A percentile compares a stretch with the other conserved stretches of the same genome.
phyloP scores from a whole-genome alignment of 2,113 vertebrate species.

The Calyptomena viridis region DNA sequence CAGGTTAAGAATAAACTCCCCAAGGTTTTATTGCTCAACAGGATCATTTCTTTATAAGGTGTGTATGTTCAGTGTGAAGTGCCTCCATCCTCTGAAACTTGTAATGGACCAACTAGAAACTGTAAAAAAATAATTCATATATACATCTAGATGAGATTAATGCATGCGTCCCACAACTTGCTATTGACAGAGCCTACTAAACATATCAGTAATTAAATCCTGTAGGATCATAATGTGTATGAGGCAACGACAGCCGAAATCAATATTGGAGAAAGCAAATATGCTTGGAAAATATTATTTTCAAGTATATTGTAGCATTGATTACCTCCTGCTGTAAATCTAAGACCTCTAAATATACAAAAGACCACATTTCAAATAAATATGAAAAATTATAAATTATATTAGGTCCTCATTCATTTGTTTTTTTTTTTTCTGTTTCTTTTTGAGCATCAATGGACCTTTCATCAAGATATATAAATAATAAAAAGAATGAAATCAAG shows the following conservation, averaged over 20 bases:
- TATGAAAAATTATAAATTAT: background rate
- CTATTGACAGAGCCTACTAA: background rate
- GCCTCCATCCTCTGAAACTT: background rate
- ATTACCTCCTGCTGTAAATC: background rate
- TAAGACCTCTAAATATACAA: background rate
- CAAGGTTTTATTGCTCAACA: background rate
- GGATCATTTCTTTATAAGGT: background rate
- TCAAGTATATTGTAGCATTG: background rate
- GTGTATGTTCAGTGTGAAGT: background rate
- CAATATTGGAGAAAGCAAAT: background rate
- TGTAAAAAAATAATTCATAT: background rate
- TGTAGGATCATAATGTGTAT: background rate
- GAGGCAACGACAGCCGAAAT: background rate
- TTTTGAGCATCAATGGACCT: background rate
- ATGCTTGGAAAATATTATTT: background rate
- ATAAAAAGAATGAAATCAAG: background rate
- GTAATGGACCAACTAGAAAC: background rate
- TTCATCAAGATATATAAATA: background rate
- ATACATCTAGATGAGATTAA: background rate
- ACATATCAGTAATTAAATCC: background rate
- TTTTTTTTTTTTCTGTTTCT: background rate
- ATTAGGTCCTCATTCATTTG: background rate
- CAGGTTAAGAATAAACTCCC: background rate
- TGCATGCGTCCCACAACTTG: fast-evolving
- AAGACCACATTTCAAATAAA: background rate